These are phyloP conservation scores for Clepsis dumicolana DNA, from an alignment of 2,888 invertebrate species.

Conservation along the genomic window DNA sequence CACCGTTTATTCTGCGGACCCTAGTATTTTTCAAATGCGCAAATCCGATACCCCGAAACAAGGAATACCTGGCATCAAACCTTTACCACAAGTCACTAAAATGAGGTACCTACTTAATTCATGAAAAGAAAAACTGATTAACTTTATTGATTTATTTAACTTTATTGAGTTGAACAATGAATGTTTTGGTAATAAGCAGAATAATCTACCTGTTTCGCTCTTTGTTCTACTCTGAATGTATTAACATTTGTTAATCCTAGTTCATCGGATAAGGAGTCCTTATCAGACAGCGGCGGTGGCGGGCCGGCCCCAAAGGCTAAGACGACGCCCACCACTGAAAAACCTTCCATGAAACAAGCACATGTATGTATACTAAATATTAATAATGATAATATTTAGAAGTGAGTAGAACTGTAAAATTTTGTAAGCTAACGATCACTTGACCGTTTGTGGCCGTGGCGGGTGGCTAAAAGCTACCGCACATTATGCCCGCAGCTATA, in stretches of 20 bases:
- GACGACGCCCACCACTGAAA: constrained; percentile 71
- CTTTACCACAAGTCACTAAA: constrained; percentile 85
- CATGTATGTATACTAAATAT: constrained; percentile 55
- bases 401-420: too few relatives aligned
- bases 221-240: neutral
- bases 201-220: too few relatives aligned
- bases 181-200: too few relatives aligned
- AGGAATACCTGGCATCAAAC: constrained; percentile 77
- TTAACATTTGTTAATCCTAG: constrained; percentile 55
- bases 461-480: too few relatives aligned
- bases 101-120: constrained; percentile 84
- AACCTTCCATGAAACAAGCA: constrained; percentile 69
- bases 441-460: too few relatives aligned
- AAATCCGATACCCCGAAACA: constrained; percentile 69
- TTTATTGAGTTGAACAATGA: too few relatives aligned
- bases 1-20: constrained; percentile 94
- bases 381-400: neutral
- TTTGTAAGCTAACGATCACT: too few relatives aligned
- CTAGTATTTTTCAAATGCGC: constrained; percentile 90
- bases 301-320: constrained; percentile 61
- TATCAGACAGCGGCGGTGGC: constrained; percentile 85
- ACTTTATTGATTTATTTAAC: too few relatives aligned
- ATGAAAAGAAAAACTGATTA: neutral
- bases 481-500: too few relatives aligned
- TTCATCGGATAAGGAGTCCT: constrained; percentile 92